phyloP scores from a whole-genome alignment of 1,140 invertebrate genomes.

The Zaprionus lachaisei region DNA sequence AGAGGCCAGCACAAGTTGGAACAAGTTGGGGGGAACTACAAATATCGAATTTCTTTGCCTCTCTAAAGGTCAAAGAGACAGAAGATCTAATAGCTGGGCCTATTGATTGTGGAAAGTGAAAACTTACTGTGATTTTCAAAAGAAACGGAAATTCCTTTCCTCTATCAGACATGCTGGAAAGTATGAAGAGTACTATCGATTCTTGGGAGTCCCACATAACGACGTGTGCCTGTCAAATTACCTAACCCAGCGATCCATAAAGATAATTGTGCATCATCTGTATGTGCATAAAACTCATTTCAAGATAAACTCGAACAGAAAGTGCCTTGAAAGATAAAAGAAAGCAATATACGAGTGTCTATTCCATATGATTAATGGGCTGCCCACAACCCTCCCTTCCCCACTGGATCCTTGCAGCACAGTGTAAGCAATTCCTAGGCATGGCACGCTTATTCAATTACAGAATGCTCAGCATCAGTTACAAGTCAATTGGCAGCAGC shows the following conservation, averaged over 20 bases:
- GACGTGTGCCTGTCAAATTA: not conserved
- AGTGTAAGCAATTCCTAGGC: conserved; percentile 28
- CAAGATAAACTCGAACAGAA: not conserved
- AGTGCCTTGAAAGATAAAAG: not conserved
- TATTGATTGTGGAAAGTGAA: not conserved
- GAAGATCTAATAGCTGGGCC: not conserved
- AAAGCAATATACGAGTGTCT: not conserved
- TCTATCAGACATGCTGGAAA: too few species aligned
- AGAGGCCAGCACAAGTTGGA: not conserved
- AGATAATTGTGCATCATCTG: not conserved
- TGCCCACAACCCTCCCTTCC: not conserved
- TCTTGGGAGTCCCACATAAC: too few species aligned
- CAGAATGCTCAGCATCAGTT: conserved; percentile 50
- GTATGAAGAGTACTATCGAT: too few species aligned
- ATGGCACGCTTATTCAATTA: conserved; percentile 65
- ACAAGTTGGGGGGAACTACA: not conserved
- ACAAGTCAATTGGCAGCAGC: conserved; percentile 67
- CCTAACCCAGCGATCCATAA: not conserved
- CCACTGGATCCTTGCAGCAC: not conserved
- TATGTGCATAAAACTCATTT: not conserved
- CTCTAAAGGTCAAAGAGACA: not conserved
- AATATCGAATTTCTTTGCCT: not conserved
- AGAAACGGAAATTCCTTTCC: too few species aligned
- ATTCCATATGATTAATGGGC: not conserved
- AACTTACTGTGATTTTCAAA: not conserved